These are phyloP conservation scores for Melinopterus prodromus DNA, from an alignment of 2,888 invertebrate species.

Conservation along the genomic window DNA sequence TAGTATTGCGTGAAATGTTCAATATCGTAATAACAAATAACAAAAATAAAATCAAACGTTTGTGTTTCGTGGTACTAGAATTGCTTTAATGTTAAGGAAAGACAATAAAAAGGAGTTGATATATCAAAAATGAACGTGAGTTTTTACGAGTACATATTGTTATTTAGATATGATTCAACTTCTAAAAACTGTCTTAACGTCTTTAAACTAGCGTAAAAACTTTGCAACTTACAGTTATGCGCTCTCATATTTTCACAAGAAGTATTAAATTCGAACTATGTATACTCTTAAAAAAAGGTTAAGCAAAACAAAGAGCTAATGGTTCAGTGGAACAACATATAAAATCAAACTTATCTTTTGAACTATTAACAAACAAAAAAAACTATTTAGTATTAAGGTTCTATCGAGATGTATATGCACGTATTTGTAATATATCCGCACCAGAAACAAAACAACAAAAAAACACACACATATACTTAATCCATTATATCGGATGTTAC, in stretches of 20 bases:
- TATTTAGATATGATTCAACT: background rate
- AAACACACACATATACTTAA: no score
- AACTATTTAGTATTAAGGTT: background rate
- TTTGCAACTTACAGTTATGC: background rate
- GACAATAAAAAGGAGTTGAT: background rate
- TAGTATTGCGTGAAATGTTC: background rate
- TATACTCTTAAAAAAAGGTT: background rate
- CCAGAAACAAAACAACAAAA: no score
- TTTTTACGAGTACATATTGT: background rate
- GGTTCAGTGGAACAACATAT: slow-evolving; percentile 37
- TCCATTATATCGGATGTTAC: background rate
- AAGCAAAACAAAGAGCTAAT: slow-evolving; percentile 10
- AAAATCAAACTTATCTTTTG: background rate
- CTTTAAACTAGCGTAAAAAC: background rate
- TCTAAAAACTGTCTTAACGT: background rate
- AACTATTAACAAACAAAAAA: slow-evolving; percentile 8
- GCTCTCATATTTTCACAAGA: no score
- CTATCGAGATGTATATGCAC: background rate
- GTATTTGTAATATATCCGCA: background rate
- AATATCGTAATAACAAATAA: background rate
- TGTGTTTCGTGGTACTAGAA: background rate
- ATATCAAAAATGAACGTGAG: background rate
- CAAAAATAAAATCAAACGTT: background rate
- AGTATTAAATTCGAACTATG: background rate
- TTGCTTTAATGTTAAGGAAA: background rate